Evolutionary conservation across 1,140 invertebrate species (phyloP).

Genomic region (Liolophura sinensis): DNA sequence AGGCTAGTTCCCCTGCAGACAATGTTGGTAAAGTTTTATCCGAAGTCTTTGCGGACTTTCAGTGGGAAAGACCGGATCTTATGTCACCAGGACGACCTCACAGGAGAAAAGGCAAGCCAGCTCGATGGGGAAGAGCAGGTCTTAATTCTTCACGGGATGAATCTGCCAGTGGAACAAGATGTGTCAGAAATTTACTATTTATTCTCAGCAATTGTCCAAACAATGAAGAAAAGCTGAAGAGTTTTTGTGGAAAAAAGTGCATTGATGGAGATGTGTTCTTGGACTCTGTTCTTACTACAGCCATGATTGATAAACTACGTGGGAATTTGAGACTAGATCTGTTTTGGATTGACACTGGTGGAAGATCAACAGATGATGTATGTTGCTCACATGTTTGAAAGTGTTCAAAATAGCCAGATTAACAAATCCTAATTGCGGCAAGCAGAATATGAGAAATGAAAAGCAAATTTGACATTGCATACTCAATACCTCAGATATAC

Average conservation of each 20-base stretch:
- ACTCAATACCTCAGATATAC: too few relatives aligned
- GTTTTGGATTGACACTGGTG: constrained; percentile 32
- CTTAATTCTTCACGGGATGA: too few relatives aligned
- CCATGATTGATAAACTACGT: constrained; percentile 25
- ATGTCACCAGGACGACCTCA: constrained; percentile 27
- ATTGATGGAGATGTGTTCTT: constrained; percentile 34
- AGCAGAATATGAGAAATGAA: too few relatives aligned
- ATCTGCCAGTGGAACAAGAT: too few relatives aligned
- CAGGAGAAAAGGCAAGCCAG: background rate
- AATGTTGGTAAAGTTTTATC: constrained; percentile 28
- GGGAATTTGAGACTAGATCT: constrained; percentile 19
- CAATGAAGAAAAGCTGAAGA: constrained; percentile 16
- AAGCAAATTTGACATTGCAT: too few relatives aligned
- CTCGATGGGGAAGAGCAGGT: constrained; percentile 14
- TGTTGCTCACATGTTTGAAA: too few relatives aligned
- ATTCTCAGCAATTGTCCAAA: constrained; percentile 17
- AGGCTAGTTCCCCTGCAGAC: constrained; percentile 9
- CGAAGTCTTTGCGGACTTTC: constrained; percentile 36
- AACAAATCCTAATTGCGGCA: too few relatives aligned
- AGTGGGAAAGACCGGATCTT: constrained; percentile 39
- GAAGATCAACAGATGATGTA: too few relatives aligned
- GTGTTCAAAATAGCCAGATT: too few relatives aligned
- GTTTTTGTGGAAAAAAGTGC: constrained; percentile 33
- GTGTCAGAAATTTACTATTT: too few relatives aligned
- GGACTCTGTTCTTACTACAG: constrained; percentile 32